Conservation (phyloP, 1,140 invertebrate genomes). For the Atta texana region DNA sequence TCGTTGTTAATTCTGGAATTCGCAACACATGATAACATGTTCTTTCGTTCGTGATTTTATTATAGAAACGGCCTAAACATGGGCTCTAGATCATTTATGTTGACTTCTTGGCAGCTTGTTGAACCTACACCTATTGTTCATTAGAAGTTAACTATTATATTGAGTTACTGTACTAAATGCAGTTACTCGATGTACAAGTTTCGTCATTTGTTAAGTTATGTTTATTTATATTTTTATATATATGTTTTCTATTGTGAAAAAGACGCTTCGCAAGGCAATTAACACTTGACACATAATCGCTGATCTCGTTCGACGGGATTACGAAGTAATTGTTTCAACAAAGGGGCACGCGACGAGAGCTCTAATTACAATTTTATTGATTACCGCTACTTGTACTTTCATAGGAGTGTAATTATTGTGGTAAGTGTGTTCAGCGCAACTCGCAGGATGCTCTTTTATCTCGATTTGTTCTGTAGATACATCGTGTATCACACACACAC, state of each 20-base stretch:
- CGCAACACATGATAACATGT: neutral
- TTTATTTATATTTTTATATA: constrained; percentile 70
- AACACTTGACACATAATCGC: constrained; percentile 39
- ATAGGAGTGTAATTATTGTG: constrained; percentile 33
- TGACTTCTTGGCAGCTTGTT: constrained; percentile 64
- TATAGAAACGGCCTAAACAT: constrained; percentile 58
- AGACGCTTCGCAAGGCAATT: constrained; percentile 31
- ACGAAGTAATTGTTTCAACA: constrained; percentile 9
- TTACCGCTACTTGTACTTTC: constrained; percentile 45
- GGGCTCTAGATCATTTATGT: constrained; percentile 60
- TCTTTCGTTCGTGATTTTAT: constrained; percentile 20
- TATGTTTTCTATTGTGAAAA: constrained; percentile 52
- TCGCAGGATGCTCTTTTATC: constrained; percentile 51
- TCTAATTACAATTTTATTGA: constrained; percentile 19
- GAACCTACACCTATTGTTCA: constrained; percentile 36
- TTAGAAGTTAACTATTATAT: constrained; percentile 42
- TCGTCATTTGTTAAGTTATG: constrained; percentile 57
- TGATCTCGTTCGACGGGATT: constrained; percentile 12
- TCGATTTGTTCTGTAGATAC: neutral
- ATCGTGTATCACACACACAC: neutral
- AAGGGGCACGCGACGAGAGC: neutral
- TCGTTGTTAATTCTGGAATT: neutral
- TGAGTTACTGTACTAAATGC: constrained; percentile 40
- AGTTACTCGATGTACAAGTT: constrained; percentile 32
- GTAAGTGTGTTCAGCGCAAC: constrained; percentile 47